phyloP scores from a whole-genome alignment of 2,888 invertebrate species.

The Villa cingulata region DNA sequence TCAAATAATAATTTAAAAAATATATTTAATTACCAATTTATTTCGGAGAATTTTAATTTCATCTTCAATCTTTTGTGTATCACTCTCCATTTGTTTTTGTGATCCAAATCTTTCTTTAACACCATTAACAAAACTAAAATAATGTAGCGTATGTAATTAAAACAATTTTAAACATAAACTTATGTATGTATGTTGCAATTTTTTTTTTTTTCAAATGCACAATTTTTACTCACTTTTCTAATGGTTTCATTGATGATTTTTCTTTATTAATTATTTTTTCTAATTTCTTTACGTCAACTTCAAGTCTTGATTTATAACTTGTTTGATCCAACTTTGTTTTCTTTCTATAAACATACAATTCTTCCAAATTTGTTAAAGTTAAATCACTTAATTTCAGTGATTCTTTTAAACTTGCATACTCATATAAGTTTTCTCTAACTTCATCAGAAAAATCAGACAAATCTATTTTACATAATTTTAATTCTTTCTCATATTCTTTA shows the following conservation, averaged over 20 bases:
- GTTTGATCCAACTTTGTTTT: neutral
- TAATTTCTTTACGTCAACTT: neutral
- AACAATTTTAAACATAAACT: too few relatives aligned
- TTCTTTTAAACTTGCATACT: slow-evolving; percentile 22
- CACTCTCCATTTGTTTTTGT: neutral
- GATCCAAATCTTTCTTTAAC: too few relatives aligned
- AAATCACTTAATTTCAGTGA: slow-evolving; percentile 1
- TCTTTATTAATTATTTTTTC: neutral
- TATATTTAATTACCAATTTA: too few relatives aligned
- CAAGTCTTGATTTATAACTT: neutral
- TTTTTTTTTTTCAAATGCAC: too few relatives aligned
- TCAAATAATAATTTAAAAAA: too few relatives aligned
- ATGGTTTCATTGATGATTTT: neutral
- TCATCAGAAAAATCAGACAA: slow-evolving; percentile 26
- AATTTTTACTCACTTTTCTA: neutral
- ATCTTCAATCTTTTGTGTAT: neutral
- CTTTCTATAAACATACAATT: neutral
- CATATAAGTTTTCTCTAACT: slow-evolving; percentile 20
- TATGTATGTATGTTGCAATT: too few relatives aligned
- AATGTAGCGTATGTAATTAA: too few relatives aligned
- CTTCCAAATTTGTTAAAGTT: neutral
- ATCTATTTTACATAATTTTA: slow-evolving; percentile 24
- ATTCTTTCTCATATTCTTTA: slow-evolving; percentile 24
- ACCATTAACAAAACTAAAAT: too few relatives aligned
- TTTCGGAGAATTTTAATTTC: neutral